Evolutionary conservation across 2,797 vertebrate species (phyloP), one percentile per base, ranked within the genome.

Genomic region (Parauchenoglanis punctatus): DNA sequence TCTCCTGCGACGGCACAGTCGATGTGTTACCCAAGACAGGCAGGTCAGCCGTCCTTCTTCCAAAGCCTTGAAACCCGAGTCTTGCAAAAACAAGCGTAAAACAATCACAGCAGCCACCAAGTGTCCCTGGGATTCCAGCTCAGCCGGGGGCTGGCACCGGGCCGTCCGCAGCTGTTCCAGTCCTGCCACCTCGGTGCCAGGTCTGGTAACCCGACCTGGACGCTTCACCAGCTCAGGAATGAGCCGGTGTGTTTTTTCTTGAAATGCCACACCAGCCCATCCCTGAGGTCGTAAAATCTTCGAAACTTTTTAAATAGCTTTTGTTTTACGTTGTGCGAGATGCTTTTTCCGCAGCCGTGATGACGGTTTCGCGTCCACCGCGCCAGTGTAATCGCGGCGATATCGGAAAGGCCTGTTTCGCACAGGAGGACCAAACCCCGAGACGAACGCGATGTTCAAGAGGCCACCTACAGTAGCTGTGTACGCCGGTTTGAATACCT

Each of bases 151-250:
- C 91, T 92, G 96, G 95, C 96, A 94, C 96, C 95, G 89, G 90
- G 67, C 76, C 82, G 95, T 95, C 95, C 93, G 77, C 96, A 96
- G 96, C 96, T 96, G 96, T 95, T 92, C 78, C 7, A 77, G 89
- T 49, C 77, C 88, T 82, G 85, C 91, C 87, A 88, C 91, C 92
- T 90, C 89, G 90, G 91, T 86, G 76, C 88, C 88, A 20, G 89
- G 91, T 90, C 81, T 82, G 83, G 94, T 94, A 95, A 94, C 93
- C 85, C 84, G 94, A 95, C 92, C 94, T 94, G 93, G 86, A 80
- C 84, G 20, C 88, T 94, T 93, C 89, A 93, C 44, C 75, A 86
- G 90, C 89, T 90, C 91, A 90, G 91, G 90, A 95, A 94, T 89
- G 91, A 85, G 91, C 90, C 81, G 85, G 65, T 89, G 90, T 92